phyloP scores from a whole-genome alignment of 2,888 invertebrate genomes.

The Griposia aprilina region DNA sequence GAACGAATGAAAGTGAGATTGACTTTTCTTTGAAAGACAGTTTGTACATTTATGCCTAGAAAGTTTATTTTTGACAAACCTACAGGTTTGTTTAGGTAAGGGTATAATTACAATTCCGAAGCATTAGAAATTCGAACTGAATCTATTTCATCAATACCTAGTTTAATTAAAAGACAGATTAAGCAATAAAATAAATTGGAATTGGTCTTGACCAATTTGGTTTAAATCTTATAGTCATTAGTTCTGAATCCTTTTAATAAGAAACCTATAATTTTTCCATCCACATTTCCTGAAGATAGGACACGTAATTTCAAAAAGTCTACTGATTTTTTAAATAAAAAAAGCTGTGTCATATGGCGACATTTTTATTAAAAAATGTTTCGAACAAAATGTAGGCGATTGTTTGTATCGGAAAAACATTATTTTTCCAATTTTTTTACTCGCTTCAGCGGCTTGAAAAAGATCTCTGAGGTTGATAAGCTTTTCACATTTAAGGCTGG shows the following conservation, averaged over 20 bases:
- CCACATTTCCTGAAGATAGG: neutral
- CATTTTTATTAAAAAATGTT: conserved; percentile 21
- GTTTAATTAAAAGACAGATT: neutral
- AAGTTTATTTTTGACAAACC: neutral
- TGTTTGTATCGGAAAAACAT: conserved; percentile 51
- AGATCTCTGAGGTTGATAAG: conserved; percentile 36
- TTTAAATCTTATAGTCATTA: neutral
- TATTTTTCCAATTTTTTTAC: conserved; percentile 18
- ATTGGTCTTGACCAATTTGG: neutral
- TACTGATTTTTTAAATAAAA: neutral
- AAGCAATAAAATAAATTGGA: neutral
- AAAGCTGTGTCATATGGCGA: neutral
- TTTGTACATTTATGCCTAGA: neutral
- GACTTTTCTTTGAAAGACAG: neutral
- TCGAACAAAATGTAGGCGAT: conserved; percentile 35
- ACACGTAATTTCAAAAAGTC: conserved; percentile 19
- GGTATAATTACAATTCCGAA: neutral
- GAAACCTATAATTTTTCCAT: neutral
- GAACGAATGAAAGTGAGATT: neutral
- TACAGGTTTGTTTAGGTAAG: neutral
- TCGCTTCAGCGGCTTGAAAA: conserved; percentile 15
- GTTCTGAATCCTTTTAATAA: neutral
- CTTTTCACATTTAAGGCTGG: conserved; percentile 16
- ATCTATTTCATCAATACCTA: neutral
- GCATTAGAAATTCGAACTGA: neutral